Conservation (phyloP, 2,113 vertebrate genomes). For the Strix uralensis region DNA sequence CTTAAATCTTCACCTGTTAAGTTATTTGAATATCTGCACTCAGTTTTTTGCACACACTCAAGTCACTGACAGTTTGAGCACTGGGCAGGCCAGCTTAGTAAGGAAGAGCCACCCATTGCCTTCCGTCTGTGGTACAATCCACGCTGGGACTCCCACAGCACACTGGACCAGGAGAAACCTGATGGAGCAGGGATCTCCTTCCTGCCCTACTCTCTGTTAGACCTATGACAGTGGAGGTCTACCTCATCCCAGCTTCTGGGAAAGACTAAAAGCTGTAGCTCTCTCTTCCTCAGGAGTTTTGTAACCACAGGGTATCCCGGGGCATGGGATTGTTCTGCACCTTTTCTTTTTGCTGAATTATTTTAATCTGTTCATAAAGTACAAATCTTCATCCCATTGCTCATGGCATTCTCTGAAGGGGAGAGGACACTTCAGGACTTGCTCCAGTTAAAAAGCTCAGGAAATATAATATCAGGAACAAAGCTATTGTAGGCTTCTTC, state of each 20-base stretch:
- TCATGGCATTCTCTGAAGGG: neutral
- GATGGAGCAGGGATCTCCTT: neutral
- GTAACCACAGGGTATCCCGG: neutral
- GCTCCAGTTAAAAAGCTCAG: neutral
- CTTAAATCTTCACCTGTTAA: neutral
- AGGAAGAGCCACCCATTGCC: neutral
- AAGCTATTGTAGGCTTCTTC: neutral
- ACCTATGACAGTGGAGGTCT: neutral
- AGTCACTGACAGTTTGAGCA: neutral
- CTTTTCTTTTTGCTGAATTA: neutral
- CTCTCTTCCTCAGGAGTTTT: neutral
- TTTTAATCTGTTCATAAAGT: neutral
- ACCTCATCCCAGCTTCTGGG: neutral
- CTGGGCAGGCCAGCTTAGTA: neutral
- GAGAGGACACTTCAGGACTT: neutral
- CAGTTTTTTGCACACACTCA: neutral
- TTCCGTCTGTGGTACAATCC: neutral
- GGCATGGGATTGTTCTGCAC: neutral
- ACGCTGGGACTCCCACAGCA: neutral
- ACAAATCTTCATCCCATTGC: neutral
- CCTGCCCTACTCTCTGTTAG: neutral
- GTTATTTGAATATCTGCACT: neutral
- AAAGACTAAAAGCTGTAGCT: neutral
- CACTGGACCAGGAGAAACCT: neutral
- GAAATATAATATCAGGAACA: accelerated